Percentiles rank a stretch among this genome's conserved stretches.
phyloP scores from a whole-genome alignment of 2,113 vertebrate species.

The Rhea pennata region DNA sequence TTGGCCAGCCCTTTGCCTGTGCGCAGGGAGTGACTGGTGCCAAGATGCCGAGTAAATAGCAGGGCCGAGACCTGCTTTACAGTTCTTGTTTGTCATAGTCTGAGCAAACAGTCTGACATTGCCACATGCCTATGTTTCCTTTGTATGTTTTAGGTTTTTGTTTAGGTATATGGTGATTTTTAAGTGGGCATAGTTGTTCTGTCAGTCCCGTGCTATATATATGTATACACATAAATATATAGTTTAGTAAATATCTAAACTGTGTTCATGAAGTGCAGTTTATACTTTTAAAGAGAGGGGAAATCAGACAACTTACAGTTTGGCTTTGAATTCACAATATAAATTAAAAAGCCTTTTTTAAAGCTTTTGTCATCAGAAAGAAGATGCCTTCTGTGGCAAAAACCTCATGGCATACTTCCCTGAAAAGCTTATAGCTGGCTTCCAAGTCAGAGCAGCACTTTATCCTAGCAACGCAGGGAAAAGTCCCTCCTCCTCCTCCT shows the following conservation, averaged over 20 bases:
- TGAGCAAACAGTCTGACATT: not conserved
- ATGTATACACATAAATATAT: not conserved
- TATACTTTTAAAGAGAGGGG: not conserved
- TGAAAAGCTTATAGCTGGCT: slow-evolving; percentile 18
- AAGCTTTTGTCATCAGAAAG: not conserved
- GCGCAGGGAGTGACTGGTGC: not conserved
- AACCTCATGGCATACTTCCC: not conserved
- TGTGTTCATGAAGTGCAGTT: not conserved
- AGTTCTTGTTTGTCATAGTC: not conserved
- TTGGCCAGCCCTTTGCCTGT: not conserved
- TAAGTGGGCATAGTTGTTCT: not conserved
- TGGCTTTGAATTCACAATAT: not conserved
- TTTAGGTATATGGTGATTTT: not conserved
- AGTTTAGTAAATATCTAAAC: not conserved
- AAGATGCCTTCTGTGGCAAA: not conserved
- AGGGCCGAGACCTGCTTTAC: not conserved
- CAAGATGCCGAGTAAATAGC: not conserved
- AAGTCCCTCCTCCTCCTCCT: slow-evolving; percentile 16
- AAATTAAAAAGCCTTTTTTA: not conserved
- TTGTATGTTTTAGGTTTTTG: not conserved
- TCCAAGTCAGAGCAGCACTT: not conserved
- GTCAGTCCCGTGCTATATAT: not conserved
- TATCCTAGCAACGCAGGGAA: slow-evolving; percentile 22
- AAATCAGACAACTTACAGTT: not conserved
- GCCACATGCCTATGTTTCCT: not conserved